Percentiles rank a stretch among this genome's conserved stretches.
These are phyloP conservation scores for Notamacropus eugenii DNA, from an alignment of 2,797 vertebrate species.

Conservation along the genomic window DNA sequence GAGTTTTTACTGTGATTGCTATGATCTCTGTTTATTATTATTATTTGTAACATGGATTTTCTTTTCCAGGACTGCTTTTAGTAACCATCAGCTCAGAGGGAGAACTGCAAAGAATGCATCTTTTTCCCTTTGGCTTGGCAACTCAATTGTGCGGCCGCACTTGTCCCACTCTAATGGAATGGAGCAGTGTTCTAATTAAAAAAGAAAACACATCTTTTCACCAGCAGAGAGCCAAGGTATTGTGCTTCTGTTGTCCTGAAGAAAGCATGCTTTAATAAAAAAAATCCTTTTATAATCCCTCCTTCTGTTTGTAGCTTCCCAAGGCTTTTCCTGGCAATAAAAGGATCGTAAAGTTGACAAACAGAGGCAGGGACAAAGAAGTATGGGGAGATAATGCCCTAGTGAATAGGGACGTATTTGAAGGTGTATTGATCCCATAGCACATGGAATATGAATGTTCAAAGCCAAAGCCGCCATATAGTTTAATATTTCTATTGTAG, in stretches of 20 bases:
- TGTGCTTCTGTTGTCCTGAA: slow-evolving; percentile 79
- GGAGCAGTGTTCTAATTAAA: slow-evolving; percentile 82
- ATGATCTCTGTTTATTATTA: not conserved
- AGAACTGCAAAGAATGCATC: slow-evolving; percentile 45
- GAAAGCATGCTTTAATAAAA: slow-evolving; percentile 81
- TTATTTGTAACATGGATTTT: not conserved
- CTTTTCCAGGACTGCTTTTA: not conserved
- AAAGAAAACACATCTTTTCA: slow-evolving; percentile 81
- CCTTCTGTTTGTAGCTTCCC: slow-evolving; percentile 81
- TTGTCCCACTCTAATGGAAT: slow-evolving; percentile 77
- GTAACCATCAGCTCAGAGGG: not conserved
- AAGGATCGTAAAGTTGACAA: slow-evolving; percentile 83
- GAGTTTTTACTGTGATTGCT: not conserved
- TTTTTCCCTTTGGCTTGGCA: slow-evolving; percentile 53
- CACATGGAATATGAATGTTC: slow-evolving; percentile 57
- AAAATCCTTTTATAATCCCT: slow-evolving; percentile 78
- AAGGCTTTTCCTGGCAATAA: slow-evolving; percentile 82
- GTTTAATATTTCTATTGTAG: slow-evolving; percentile 63
- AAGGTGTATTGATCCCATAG: slow-evolving; percentile 71
- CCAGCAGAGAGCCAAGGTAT: slow-evolving; percentile 74
- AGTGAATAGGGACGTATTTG: slow-evolving; percentile 77
- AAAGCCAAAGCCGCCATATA: slow-evolving; percentile 52
- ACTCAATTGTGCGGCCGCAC: slow-evolving; percentile 69
- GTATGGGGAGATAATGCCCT: slow-evolving; percentile 79
- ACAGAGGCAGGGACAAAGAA: slow-evolving; percentile 78